These are phyloP conservation scores for Sinocyclocheilus rhinocerous DNA, from an alignment of 2,113 vertebrate genomes.

Conservation along the genomic window DNA sequence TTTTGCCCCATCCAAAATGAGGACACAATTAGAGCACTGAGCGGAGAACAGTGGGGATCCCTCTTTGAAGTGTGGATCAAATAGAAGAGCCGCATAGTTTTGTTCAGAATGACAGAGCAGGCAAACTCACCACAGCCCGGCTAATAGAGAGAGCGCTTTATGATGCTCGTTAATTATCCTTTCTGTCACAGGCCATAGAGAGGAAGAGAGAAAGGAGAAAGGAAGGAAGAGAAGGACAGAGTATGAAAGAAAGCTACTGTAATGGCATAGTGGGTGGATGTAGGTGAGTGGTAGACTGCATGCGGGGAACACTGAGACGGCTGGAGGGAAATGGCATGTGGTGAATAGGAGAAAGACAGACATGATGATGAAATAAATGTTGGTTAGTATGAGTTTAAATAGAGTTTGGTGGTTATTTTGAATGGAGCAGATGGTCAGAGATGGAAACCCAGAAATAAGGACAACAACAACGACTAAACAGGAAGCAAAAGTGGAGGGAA, in stretches of 20 bases:
- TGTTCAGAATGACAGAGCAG: constrained; percentile 94
- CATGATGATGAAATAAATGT: constrained; percentile 1
- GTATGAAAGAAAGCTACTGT: constrained; percentile 40
- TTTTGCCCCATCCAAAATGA: constrained; percentile 78
- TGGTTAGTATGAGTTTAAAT: not conserved
- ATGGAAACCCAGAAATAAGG: constrained; percentile 50
- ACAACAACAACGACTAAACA: constrained; percentile 47
- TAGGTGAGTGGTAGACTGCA: constrained; percentile 23
- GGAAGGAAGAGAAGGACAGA: constrained; percentile 46
- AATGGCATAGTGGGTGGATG: constrained; percentile 19
- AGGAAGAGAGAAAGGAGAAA: constrained; percentile 68
- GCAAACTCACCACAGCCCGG: constrained; percentile 94
- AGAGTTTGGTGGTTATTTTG: not conserved
- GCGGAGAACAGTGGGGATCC: constrained; percentile 91
- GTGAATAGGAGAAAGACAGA: constrained; percentile 1
- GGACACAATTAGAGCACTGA: constrained; percentile 95
- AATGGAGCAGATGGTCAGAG: constrained; percentile 10
- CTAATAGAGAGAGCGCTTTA: constrained; percentile 96
- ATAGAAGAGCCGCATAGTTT: constrained; percentile 92
- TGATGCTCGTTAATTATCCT: constrained; percentile 96
- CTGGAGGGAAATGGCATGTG: not conserved
- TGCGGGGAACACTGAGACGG: not conserved
- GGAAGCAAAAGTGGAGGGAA: constrained; percentile 52
- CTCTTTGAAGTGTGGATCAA: constrained; percentile 96
- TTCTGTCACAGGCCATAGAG: constrained; percentile 85